Evolutionary conservation across 2,797 vertebrate species (phyloP), one percentile per base, ranked within the genome.

Genomic region (Trachurus trachurus): DNA sequence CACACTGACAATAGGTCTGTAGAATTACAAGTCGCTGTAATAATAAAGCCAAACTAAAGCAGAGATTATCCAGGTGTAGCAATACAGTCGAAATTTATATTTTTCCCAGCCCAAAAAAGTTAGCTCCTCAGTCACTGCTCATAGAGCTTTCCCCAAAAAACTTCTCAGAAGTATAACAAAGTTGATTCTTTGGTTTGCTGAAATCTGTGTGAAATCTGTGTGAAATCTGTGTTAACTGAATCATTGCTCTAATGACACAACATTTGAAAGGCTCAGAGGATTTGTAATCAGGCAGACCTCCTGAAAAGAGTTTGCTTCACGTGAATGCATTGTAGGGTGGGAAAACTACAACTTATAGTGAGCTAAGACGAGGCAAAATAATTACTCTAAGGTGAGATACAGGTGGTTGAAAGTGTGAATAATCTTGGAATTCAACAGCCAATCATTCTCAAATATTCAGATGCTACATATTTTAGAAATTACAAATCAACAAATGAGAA

Each of bases 21-120:
- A 62, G 71, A 45, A 78, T 67, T 66, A 60, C 58, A 39, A 59
- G 68, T 53, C 57, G 56, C 52, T 76, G 61, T 76, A 53, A 58
- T 66, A 37, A 29, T 39, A 50, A 50, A 78, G 63, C 61, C 72
- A 2, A 84, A 78, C 56, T 54, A 70, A 82, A 70, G 69, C 56
- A 56, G 17, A 50, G 74, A 45, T 71, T 47, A 67, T 54, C 82
- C 56, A 76, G 64, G 56, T 81, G 71, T 39, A 56, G 31, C 40
- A 37, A 16, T 49, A 47, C n/a, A 62, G 31, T 6, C 15, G 9
- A 39, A 64, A 71, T 76, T 11, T 52, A 69, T 76, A 45, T 72
- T 60, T 26, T 47, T 72, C 34, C 5, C 45, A 71, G 54, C 64
- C 64, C 34, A 13, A 68, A 40, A 12, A 72, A 67, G 61, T 52